Base-by-base conservation (phyloP, 2,113 vertebrate species). In the Leucopsar rothschildi region DNA sequence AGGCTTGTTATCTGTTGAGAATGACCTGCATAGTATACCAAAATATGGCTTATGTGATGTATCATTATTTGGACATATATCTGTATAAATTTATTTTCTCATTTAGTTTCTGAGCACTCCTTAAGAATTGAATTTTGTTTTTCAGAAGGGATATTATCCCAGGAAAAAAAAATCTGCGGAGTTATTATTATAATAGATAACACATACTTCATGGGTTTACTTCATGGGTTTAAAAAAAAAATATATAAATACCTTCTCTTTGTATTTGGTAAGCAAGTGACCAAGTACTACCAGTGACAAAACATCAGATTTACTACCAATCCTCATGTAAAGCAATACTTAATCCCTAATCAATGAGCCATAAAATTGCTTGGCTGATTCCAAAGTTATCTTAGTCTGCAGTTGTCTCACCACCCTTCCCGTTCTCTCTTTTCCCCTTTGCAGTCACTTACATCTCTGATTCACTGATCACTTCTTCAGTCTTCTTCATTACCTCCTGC, bases 11-110 rank as follows among this genome's bases (percentile, higher is more conserved):
- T 31, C 35, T 55, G 42, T 15, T 7, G 2, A 66, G 69, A 89
- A 55, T 40, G 0, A 45, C 17, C 13, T 44, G 3, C 19, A 27
- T 1, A 49, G 1, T 21, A 24, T 35, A 69, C 7, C 7, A n/a
- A 35, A 44, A 35, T 35, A 21, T 28, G 17, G 8, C 7, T 70
- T 87, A 16, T 11, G 4, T 33, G 6, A 1, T 15, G 9, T 70
- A 55, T 47, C 6, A 25, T 47, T 64, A 44, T 25, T 29, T 10
- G 56, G 9, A 18, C 3, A 9, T n/a, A 8, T 28, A 49, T 31
- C 1, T 40, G 33, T n/a, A 27, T 5, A 21, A 44, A 73, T 66
- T 57, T 61, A 3, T 61, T 65, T 82, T 75, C 50, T 70, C 6
- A 24, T 45, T 23, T 85, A 31, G 4, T 52, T 87, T 77, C 16